Evolutionary conservation across 2,888 invertebrate species (phyloP), one percentile per base, ranked within the genome.

Genomic region (Eustalomyia histrio): DNA sequence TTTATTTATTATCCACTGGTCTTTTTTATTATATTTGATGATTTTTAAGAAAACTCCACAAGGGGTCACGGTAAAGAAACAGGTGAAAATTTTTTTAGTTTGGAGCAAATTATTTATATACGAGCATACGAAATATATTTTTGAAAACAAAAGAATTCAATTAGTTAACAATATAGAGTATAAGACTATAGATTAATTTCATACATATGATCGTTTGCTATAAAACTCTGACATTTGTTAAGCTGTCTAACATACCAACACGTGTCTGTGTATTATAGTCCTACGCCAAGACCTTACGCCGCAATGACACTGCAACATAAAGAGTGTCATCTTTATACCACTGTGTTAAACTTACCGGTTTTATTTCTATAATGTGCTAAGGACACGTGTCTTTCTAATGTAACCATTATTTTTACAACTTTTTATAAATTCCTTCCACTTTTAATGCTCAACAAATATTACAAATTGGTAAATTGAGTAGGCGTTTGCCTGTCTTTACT

Each of bases 351-450:
- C 84, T 18, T 29, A 52, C 74, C 35, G 73, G 67, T 61, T 67
- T 14, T 39, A 29, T 69, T 75, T 64, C 50, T n/a, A 83, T 87
- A 87, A 88, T 86, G 87, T 85, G 87, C 87, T 33, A 78, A 85
- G 83, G 88, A 84, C 88, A 89, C 88, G 88, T 89, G 88, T 83
- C 89, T 18, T 69, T 21, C 72, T 79, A 83, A 83, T 84, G 83
- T 67, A 65, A 67, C 76, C 84, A 86, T 85, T 86, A 84, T 78
- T 85, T 83, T 84, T 84, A 79, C 61, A 82, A 69, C 61, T 60
- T 47, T 43, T 29, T 58, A 64, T 68, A 35, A 50, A 43, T 52
- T 47, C 29, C 53, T 43, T 61, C 29, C 33, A 33, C 17, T 58
- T 63, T 63, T 63, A 47, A 47, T 43, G 4, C 75, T 43, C 33